Base-by-base conservation (phyloP, 2,113 vertebrate species). In the Apus apus region DNA sequence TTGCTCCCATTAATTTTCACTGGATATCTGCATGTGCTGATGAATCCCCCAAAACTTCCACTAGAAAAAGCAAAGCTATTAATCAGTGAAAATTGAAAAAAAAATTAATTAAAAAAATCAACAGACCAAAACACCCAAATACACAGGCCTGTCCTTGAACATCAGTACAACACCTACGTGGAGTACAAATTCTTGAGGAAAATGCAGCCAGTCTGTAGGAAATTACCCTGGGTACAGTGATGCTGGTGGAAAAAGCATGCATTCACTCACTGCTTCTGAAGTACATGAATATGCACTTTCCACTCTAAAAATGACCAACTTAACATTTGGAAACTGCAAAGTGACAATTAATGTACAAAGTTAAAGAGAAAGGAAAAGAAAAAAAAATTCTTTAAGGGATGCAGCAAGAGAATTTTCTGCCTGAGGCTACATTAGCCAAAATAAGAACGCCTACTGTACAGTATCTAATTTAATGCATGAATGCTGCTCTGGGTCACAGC, bases 401-500 rank as follows among this genome's bases (percentile, higher is more conserved):
- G 91, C 62, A 90, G 87, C 34, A 85, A 77, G 87, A 90, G 90
- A 97, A 80, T 86, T 75, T 92, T 96, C 80, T 89, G 88, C 94
- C 93, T 51, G 73, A 18, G 38, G 93, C 83, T 85, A 65, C 88
- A 86, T 90, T 87, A 96, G 71, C 93, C 89, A 93, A 96, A 95
- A 87, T 77, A 92, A 90, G 88, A 91, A 88, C 0, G 77, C 92
- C 94, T 83, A 93, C 87, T 82, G 68, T 77, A 86, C 75, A 87
- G 48, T 80, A 89, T 80, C 94, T 95, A 72, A 93, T 96, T 93
- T 96, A 83, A 92, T 77, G 83, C 84, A 89, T 93, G 92, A 81
- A 82, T 87, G 90, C 94, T 92, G 66, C 93, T 91, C 78, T 76
- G 72, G 88, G 84, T 93, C 92, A 91, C 93, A 87, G 92, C 80